Evolutionary conservation across 1,140 invertebrate genomes (phyloP), one percentile per base, ranked within the genome.

Genomic region (Zaprionus inermis): DNA sequence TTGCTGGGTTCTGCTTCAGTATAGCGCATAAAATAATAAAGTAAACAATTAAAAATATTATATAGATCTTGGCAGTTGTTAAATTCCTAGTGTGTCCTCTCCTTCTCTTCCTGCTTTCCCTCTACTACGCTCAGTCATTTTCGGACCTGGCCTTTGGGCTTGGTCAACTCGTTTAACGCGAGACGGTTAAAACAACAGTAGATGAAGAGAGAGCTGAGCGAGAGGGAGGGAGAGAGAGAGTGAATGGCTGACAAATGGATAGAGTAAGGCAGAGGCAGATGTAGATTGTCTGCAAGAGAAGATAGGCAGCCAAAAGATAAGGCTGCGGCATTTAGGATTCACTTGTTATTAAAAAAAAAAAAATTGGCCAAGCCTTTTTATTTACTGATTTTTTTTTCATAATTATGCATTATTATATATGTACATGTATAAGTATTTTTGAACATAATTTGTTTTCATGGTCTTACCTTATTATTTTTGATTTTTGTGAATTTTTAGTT

Each of bases 311-410:
- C 16, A 10, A 34, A 34, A 70, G 83, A 86, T 88, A 88, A 83
- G 69, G 49, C 57, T 88, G 83, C 83, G 76, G 83, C 65, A 82
- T 82, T 85, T 70, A 77, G 69, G 56, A 77, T 79, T 83, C 77
- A 77, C 61, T 49, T 65, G 77, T 84, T 54, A 30, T 49, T 49
- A 44, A 44, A 49, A 12, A 16, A 12, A 49, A 11, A 49, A 49
- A 49, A 20, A 49, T n/a, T n/a, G n/a, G n/a, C n/a, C n/a, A n/a
- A n/a, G n/a, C n/a, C n/a, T n/a, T n/a, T n/a, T n/a, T n/a, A n/a
- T n/a, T n/a, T n/a, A 18, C 16, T 20, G 12, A 1, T 7, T 20
- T 20, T 12, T 49, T 79, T 72, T 83, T 72, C n/a, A n/a, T n/a
- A n/a, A 36, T 59, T 41, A 55, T 58, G n/a, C 34, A 6, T 16